Evolutionary conservation across 2,113 vertebrate genomes (phyloP), one percentile per base, ranked within the genome.

Genomic region (Cathartes aura): DNA sequence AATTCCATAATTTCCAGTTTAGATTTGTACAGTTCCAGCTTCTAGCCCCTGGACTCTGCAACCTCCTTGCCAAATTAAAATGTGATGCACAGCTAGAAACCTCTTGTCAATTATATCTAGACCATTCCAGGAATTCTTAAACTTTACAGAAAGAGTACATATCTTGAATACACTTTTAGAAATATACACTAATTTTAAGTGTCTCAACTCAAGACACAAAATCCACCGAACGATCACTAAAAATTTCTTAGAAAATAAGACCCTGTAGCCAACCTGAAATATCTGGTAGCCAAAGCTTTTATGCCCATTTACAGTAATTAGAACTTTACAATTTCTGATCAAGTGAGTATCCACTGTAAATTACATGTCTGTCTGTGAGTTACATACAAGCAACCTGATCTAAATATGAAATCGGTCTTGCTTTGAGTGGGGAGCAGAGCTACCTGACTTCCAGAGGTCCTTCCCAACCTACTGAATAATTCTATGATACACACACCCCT

Each of bases 161-260:
- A 82, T 12, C 56, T 24, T 62, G 9, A 78, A 66, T 5, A 64
- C 8, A 14, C 23, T 82, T 71, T 24, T 5, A 60, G 72, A 88
- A 88, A 71, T 3, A 71, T 0, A 56, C 5, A 24, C 7, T 43
- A 2, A 72, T 42, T 83, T 84, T 43, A 66, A 79, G 34, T 16
- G 34, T 18, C 90, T 76, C 60, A 43, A 50, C 11, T 56, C 14
- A 52, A 79, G 82, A 70, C 23, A 63, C 5, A 67, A 85, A 94
- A 83, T 8, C 24, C 55, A 76, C 11, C 0, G 0, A 93, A 45
- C 11, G 22, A n/a, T 15, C 26, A 67, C 24, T 30, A 24, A 66
- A 59, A 68, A 52, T 13, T 18, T 13, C 34, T 32, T 32, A 27
- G 34, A 32, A 34, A 87, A 89, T 47, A 72, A 62, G 55, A 47